Base-by-base conservation (phyloP, 2,113 vertebrate genomes). In the Cinclus mexicanus region DNA sequence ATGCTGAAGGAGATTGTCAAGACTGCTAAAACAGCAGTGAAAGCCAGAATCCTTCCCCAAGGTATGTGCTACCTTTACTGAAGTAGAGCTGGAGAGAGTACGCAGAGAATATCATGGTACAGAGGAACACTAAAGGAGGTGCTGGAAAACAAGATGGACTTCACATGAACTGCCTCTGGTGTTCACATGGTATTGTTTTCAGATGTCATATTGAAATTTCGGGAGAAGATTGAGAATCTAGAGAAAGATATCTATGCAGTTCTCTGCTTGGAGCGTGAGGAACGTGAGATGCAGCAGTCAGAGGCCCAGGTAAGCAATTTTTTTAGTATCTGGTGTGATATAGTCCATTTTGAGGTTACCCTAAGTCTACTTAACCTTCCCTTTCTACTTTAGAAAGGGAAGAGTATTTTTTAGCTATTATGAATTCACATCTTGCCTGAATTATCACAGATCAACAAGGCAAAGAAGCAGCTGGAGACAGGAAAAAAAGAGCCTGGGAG, bases 1-100 rank as follows among this genome's bases (percentile, higher is more conserved):
- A 99, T 98, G 98, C 98, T 99, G 85, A 99, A 99, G 94, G 99
- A 99, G 44, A 99, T 99, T 1, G 98, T 99, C 61, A 99, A 98
- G 88, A 97, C 98, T 0, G 99, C 99, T 91, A 99, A 98, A 95
- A 98, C 97, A 16, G 91, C 98, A 1, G 99, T 99, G 80, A 99
- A 99, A 96, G 99, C 99, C 50, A 98, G 99, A 18, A 98, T 99
- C 64, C 96, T 99, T 53, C 99, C 99, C 2, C 98, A 99, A 93
- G 99, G 99, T 99, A 97, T 18, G n/a, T 10, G 7, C 14, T 53
- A 35, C 11, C 42, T 31, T 69, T 28, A 37, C 17, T 29, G 29
- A 49, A 24, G 29, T 39, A 14, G 50, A 89, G 19, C 52, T 50
- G 46, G 42, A 59, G 46, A 37, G 41, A 26, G 28, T 39, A 14